Evolutionary conservation across 1,140 invertebrate species (phyloP), one percentile per base, ranked within the genome.

Genomic region (Pomacea maculata): DNA sequence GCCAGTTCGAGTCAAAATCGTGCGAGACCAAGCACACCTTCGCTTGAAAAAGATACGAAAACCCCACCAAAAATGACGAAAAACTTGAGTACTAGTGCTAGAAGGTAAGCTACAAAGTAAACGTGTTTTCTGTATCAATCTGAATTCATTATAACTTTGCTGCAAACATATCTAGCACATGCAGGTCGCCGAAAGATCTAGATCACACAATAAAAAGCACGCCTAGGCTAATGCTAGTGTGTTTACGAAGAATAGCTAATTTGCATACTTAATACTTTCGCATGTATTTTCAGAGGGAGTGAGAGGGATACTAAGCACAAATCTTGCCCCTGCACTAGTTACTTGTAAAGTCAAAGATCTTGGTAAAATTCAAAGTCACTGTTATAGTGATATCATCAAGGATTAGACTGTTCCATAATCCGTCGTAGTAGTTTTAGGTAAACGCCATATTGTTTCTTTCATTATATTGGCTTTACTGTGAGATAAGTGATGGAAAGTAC

Each of bases 41-140:
- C 70, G 14, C 52, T 71, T 11, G 80, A 90, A 92, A 86, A 91
- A 79, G 72, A 79, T 15, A 61, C 45, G 15, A 82, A 82, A 78
- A 73, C 76, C n/a, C 75, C 81, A 67, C 74, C 75, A 21, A 82
- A 79, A 82, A 54, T 79, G 64, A 73, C 77, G 14, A 82, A 82
- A 68, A 70, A 78, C n/a, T 57, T 76, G 14, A 82, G 81, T 72
- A 82, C 81, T 45, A 79, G 77, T 75, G 81, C 81, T 25, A 61
- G 81, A 75, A 82, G 81, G 81, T 82, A 79, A 64, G n/a, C n/a
- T 65, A 64, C 12, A 54, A 6, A 25, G 19, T 15, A 77, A 12
- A n/a, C 19, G 29, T 64, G 6, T 77, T 12, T 12, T 15, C 61
- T 14, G 3, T 21, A 11, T 19, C 19, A 21, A 45, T 45, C 34